Evolutionary conservation across 2,888 invertebrate species (phyloP), one percentile per base, ranked within the genome.

Genomic region (Graphium colonna): DNA sequence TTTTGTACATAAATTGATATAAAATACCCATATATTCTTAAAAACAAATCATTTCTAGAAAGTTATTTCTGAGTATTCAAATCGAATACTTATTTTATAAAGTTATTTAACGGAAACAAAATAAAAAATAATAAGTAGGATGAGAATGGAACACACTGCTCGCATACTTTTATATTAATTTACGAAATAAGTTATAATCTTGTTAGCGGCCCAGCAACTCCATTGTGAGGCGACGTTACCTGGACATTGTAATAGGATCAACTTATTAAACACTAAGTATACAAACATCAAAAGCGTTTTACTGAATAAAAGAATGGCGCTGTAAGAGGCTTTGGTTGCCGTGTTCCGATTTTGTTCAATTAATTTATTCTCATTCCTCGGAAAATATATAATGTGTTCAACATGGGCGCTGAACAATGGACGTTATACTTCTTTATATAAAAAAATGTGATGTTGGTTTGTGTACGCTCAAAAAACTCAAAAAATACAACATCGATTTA

Each of bases 161-260:
- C 65, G 70, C 69, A 55, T 77, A 75, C 78, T 83, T 84, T 86
- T n/a, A 82, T 86, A 87, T 87, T 87, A 84, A 88, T 88, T 86
- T 84, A 81, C 80, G 68, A 83, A 88, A 86, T 80, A 85, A 88
- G 86, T 87, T 86, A 76, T 88, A 89, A 89, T 89, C 89, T 88
- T 79, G 86, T 89, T 88, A 89, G 82, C 80, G 79, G 65, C 67
- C 74, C 74, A 72, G 61, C 70, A 76, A 68, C 78, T 74, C 82
- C 83, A 83, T 84, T 85, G 82, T 82, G 76, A 72, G 71, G 70
- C 68, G 62, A 66, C 73, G 77, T 80, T 82, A 87, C 88, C 88
- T 87, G 88, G 81, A 80, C 88, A 82, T 77, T 79, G 80, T 90
- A 90, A 90, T 89, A 90, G 90, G 90, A 90, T 90, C 88, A 90